Evolutionary conservation across 2,797 vertebrate species (phyloP).

Genomic region (Gadopsis marmoratus): DNA sequence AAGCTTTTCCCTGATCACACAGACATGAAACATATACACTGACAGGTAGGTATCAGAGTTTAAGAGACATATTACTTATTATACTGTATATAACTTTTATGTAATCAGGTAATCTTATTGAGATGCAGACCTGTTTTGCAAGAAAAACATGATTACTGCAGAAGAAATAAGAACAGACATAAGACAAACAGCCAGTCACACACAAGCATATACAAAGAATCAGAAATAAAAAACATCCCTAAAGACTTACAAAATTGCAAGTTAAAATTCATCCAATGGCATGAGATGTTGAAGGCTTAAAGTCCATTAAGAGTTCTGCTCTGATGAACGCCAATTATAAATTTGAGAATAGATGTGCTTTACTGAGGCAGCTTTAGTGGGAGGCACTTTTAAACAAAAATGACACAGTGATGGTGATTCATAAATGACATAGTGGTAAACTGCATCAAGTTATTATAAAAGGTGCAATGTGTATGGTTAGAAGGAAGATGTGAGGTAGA

Average conservation of each 20-base stretch:
- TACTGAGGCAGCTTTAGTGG: background rate
- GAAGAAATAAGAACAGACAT: background rate
- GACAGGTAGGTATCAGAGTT: background rate
- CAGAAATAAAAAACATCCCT: too few species aligned
- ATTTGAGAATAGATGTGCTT: background rate
- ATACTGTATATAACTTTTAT: background rate
- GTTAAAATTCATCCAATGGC: too few species aligned
- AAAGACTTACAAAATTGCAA: too few species aligned
- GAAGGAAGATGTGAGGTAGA: background rate
- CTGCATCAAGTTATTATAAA: too few species aligned
- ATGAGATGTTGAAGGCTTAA: too few species aligned
- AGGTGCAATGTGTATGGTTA: background rate
- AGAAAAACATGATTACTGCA: background rate
- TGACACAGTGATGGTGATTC: too few species aligned
- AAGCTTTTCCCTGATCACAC: constrained; percentile 4
- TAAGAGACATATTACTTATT: background rate
- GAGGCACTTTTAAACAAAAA: too few species aligned
- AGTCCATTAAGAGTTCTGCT: too few species aligned
- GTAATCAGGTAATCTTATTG: background rate
- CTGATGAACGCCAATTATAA: background rate
- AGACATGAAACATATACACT: background rate
- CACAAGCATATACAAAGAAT: background rate
- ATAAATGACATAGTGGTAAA: too few species aligned
- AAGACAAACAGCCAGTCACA: too few species aligned
- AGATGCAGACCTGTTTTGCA: constrained; percentile 6